These are phyloP conservation scores for Lophura nycthemera DNA, from an alignment of 2,113 vertebrate genomes.

Conservation along the genomic window DNA sequence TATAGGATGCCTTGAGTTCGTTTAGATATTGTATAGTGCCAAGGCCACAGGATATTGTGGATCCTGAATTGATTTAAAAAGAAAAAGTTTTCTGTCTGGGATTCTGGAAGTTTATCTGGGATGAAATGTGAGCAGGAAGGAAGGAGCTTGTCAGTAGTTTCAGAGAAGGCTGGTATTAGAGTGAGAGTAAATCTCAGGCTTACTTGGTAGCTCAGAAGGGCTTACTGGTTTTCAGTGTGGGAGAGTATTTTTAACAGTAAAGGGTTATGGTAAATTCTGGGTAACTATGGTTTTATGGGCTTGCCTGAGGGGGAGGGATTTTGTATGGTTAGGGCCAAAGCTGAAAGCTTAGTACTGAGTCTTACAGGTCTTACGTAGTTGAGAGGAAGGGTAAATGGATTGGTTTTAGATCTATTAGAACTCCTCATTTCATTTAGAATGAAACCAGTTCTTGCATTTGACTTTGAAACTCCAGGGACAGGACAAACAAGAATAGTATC, in stretches of 20 bases:
- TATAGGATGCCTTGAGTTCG: neutral
- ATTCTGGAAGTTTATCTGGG: neutral
- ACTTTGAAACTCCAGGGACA: neutral
- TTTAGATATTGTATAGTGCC: neutral
- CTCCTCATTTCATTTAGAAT: neutral
- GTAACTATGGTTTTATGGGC: neutral
- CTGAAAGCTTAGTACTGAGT: neutral
- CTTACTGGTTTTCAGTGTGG: slow-evolving; percentile 13
- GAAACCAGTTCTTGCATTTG: neutral
- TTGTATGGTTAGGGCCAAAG: neutral
- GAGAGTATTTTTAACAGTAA: neutral
- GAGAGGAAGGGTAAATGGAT: neutral
- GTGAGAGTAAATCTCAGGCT: slow-evolving; percentile 44
- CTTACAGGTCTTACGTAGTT: neutral
- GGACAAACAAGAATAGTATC: neutral
- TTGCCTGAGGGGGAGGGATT: slow-evolving; percentile 5
- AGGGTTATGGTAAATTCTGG: slow-evolving; percentile 15
- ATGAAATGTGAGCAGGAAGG: neutral
- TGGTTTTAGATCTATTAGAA: neutral
- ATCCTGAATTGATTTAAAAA: neutral
- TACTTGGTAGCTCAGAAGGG: slow-evolving; percentile 34
- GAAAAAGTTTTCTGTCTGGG: neutral
- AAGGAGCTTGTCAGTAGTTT: neutral
- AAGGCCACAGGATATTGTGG: neutral
- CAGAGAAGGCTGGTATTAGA: slow-evolving; percentile 1